Evolutionary conservation across 2,113 vertebrate genomes (phyloP).

Genomic region (Muntiacus muntjak): DNA sequence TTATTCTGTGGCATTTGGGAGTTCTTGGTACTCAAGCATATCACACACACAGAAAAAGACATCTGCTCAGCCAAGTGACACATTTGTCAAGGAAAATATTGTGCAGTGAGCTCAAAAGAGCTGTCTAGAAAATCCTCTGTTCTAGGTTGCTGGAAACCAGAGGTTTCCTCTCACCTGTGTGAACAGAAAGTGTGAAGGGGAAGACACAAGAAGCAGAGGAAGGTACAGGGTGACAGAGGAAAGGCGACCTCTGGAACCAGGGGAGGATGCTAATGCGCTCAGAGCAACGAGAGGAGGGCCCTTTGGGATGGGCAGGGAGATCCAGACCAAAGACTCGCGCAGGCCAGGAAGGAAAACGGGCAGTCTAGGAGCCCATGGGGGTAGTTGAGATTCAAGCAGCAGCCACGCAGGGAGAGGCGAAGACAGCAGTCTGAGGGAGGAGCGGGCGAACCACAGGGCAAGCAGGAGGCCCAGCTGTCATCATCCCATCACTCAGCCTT

Average conservation of each 20-base stretch:
- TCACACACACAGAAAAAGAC: neutral
- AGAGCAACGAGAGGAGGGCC: neutral
- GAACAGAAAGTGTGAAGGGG: neutral
- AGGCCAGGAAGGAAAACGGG: neutral
- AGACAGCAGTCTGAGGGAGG: neutral
- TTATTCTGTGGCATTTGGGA: neutral
- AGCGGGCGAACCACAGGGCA: neutral
- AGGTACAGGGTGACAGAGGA: neutral
- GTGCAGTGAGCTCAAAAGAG: neutral
- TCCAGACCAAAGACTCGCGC: neutral
- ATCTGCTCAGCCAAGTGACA: neutral
- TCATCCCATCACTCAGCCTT: neutral
- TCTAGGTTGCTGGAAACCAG: conserved; percentile 1
- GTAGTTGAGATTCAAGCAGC: neutral
- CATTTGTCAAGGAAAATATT: conserved; percentile 45
- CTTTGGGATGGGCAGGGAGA: neutral
- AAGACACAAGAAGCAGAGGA: neutral
- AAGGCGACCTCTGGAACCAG: neutral
- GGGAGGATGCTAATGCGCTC: neutral
- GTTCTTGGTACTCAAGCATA: neutral
- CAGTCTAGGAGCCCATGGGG: accelerated
- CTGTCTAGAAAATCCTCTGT: neutral
- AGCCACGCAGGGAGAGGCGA: neutral
- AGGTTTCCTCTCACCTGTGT: conserved; percentile 31
- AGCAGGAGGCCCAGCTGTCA: neutral